Percentiles rank a stretch among this genome's conserved stretches.
Evolutionary conservation across 2,113 vertebrate genomes (phyloP).

Genomic region (Nematolebias whitei): DNA sequence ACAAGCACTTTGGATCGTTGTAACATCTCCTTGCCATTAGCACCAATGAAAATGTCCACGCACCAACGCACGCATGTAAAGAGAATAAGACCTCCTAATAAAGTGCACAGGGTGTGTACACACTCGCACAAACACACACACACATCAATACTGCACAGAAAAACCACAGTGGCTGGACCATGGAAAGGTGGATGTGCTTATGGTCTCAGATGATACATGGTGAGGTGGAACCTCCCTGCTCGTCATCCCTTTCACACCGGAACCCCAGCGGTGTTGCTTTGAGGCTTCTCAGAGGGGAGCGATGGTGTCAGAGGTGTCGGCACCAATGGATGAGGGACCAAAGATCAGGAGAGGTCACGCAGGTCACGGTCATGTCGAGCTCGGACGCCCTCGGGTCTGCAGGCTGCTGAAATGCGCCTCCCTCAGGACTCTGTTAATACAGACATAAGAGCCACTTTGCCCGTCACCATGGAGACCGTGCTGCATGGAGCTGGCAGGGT

Average conservation of each 20-base stretch:
- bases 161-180: slow-evolving; percentile 74
- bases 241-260: slow-evolving; percentile 35
- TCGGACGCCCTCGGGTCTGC: slow-evolving; percentile 88
- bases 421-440: slow-evolving; percentile 96
- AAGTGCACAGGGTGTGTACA: slow-evolving; percentile 72
- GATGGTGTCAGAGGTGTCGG: slow-evolving; percentile 28
- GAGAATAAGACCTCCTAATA: slow-evolving; percentile 65
- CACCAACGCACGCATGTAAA: slow-evolving; percentile 69
- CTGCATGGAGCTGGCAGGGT: slow-evolving; percentile 61
- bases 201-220: slow-evolving; percentile 72
- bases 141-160: slow-evolving; percentile 70
- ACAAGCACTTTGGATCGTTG: slow-evolving; percentile 73
- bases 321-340: slow-evolving; percentile 72
- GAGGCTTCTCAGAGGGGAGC: slow-evolving; percentile 35
- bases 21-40: slow-evolving; percentile 68
- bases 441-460: slow-evolving; percentile 72
- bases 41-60: slow-evolving; percentile 77
- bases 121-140: slow-evolving; percentile 42
- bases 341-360: slow-evolving; percentile 74
- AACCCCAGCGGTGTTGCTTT: slow-evolving; percentile 28
- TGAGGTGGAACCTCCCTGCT: slow-evolving; percentile 58
- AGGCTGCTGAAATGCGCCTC: slow-evolving; percentile 98
- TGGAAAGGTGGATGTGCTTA: slow-evolving; percentile 75
- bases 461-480: slow-evolving; percentile 69
- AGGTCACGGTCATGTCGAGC: slow-evolving; percentile 74